Evolutionary conservation across 2,113 vertebrate species (phyloP).

Genomic region (Desmodus rotundus): DNA sequence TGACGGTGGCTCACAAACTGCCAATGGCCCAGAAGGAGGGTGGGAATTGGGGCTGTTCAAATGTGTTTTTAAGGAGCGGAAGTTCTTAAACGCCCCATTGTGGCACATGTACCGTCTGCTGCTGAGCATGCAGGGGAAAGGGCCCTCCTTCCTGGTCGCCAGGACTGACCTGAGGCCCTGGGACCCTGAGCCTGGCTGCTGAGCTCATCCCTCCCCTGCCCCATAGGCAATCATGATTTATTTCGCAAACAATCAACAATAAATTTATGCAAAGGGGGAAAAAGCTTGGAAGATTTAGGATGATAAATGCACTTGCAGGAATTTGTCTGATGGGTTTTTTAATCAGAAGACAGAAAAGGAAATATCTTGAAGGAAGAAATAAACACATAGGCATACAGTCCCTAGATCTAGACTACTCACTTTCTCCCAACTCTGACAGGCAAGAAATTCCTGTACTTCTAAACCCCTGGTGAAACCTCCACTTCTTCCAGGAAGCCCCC

Average conservation of each 20-base stretch:
- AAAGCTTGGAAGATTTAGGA: not conserved
- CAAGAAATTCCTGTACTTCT: not conserved
- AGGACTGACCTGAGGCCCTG: not conserved
- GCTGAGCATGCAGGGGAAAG: not conserved
- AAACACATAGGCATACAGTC: not conserved
- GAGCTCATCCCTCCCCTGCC: not conserved
- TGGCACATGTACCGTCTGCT: not conserved
- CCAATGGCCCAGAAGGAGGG: constrained; percentile 39
- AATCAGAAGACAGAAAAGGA: not conserved
- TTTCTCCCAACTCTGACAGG: not conserved
- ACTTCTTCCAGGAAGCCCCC: not conserved
- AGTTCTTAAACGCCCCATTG: constrained; percentile 62
- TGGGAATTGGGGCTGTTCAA: constrained; percentile 55
- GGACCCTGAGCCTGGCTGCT: not conserved
- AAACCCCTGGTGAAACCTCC: not conserved
- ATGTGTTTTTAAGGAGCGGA: constrained; percentile 65
- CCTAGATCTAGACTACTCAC: not conserved
- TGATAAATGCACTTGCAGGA: not conserved
- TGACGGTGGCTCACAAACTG: constrained; percentile 49
- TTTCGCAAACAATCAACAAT: constrained; percentile 54
- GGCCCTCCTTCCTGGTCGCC: not conserved
- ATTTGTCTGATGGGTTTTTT: constrained; percentile 8
- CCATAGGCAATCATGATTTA: constrained; percentile 40
- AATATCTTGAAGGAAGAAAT: not conserved
- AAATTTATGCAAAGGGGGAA: not conserved